Conservation (phyloP, 2,797 vertebrate species). For the Molossus alvarezi region DNA sequence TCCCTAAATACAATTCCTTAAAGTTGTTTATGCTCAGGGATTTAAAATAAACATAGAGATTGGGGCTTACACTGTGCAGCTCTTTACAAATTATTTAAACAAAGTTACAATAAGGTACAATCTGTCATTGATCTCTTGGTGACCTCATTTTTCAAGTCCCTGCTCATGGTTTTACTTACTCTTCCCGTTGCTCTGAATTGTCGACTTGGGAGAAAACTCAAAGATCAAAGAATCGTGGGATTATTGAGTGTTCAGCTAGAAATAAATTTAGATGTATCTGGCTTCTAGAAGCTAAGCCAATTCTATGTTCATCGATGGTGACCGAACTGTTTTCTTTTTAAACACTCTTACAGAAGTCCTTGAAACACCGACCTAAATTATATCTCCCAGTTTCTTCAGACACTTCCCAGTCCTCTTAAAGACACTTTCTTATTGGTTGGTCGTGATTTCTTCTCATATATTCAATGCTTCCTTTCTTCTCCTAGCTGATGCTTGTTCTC, state of each 20-base stretch:
- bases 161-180: constrained; percentile 9
- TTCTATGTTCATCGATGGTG: background rate
- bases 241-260: background rate
- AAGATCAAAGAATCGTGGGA: constrained; percentile 59
- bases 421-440: background rate
- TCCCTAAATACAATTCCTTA: constrained; percentile 63
- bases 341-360: background rate
- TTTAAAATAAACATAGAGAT: constrained; percentile 60
- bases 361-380: background rate
- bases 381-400: background rate
- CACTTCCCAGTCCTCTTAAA: background rate
- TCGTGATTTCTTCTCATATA: background rate
- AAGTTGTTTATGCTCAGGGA: constrained; percentile 47
- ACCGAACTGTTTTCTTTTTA: constrained; percentile 49
- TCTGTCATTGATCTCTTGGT: background rate
- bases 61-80: background rate
- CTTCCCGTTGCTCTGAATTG: constrained; percentile 21
- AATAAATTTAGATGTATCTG: constrained; percentile 23
- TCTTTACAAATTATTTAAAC: constrained; percentile 71
- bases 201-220: background rate
- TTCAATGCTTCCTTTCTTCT: background rate
- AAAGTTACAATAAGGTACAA: constrained; percentile 57
- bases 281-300: constrained; percentile 41
- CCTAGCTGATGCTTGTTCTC: background rate
- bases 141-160: constrained; percentile 18